Conservation (phyloP, 2,113 vertebrate species). For the Lamprologus tigripictilis region DNA sequence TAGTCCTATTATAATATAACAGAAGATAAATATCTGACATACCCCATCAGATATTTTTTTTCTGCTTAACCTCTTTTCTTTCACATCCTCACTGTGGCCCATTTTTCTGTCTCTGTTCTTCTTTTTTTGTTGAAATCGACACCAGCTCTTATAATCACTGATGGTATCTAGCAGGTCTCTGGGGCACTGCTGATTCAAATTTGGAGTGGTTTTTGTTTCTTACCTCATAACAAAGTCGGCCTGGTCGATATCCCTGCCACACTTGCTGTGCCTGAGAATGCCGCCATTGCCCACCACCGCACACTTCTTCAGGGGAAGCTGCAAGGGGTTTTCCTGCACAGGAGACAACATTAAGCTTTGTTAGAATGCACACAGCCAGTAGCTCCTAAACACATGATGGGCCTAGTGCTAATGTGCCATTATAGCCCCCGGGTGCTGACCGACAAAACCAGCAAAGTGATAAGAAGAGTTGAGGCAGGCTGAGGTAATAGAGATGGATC, state of each 20-base stretch:
- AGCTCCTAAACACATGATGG: neutral
- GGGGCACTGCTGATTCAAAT: neutral
- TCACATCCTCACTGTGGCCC: neutral
- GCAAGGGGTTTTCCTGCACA: constrained; percentile 85
- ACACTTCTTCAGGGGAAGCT: constrained; percentile 89
- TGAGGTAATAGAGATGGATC: neutral
- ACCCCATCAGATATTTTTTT: neutral
- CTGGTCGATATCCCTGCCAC: constrained; percentile 85
- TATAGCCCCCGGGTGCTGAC: neutral
- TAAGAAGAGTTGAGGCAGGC: neutral
- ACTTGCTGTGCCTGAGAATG: constrained; percentile 87
- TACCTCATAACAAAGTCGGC: constrained; percentile 94
- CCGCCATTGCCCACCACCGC: constrained; percentile 95
- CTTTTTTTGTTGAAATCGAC: neutral
- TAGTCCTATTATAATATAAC: neutral
- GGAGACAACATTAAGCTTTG: constrained; percentile 50
- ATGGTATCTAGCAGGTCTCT: neutral
- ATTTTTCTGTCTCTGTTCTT: neutral
- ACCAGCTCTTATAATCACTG: neutral
- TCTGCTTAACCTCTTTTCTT: neutral
- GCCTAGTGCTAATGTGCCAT: neutral
- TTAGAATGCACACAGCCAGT: neutral
- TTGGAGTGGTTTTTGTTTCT: constrained; percentile 13
- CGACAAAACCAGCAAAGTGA: neutral
- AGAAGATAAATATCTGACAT: neutral